Evolutionary conservation across 2,797 vertebrate genomes (phyloP).

Genomic region (Xerus rutilus): DNA sequence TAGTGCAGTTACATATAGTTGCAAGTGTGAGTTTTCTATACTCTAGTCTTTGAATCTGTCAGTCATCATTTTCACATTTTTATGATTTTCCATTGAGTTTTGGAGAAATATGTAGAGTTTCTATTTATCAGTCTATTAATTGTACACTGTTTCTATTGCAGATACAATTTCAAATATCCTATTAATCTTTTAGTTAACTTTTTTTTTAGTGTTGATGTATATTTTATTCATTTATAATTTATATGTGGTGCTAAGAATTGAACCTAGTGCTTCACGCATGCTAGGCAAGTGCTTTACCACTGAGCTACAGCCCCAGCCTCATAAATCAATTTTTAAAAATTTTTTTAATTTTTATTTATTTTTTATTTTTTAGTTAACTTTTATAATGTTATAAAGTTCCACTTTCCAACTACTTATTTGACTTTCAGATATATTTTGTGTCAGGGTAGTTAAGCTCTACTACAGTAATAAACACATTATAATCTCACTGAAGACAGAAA

Average conservation of each 20-base stretch:
- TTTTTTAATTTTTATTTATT: neutral
- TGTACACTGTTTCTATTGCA: neutral
- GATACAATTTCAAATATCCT: neutral
- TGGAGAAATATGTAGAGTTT: neutral
- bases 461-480: neutral
- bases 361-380: neutral
- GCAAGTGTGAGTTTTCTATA: neutral
- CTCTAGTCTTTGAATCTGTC: neutral
- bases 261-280: too few species aligned
- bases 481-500: neutral
- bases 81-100: neutral
- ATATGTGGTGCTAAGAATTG: too few species aligned
- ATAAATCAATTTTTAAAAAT: too few species aligned
- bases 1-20: neutral
- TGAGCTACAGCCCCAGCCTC: too few species aligned
- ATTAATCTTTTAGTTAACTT: neutral
- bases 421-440: neutral
- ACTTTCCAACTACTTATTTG: neutral
- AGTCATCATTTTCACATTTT: conserved; percentile 29
- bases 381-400: neutral
- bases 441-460: neutral
- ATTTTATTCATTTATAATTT: too few species aligned
- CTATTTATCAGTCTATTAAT: conserved; percentile 3
- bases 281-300: too few species aligned
- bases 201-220: neutral